Percentiles rank a stretch among this genome's conserved stretches.
Evolutionary conservation across 2,888 invertebrate genomes (phyloP).

Genomic region (Drosophila silvestris): DNA sequence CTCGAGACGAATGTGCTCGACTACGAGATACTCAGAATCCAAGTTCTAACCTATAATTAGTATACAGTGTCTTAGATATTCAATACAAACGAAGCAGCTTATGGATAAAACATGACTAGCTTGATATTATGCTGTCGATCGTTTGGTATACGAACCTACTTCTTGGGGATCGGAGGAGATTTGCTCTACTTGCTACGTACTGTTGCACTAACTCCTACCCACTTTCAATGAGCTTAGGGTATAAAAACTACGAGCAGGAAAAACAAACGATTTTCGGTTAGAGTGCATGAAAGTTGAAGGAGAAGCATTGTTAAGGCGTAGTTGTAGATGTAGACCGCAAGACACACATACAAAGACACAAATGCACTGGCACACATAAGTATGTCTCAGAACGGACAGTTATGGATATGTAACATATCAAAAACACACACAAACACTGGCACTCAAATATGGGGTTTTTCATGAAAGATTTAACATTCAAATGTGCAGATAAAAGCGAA

Average conservation of each 20-base stretch:
- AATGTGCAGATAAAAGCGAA: slow-evolving; percentile 76
- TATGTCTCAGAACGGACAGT: slow-evolving; percentile 49
- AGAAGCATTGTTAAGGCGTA: slow-evolving; percentile 72
- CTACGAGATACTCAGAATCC: not conserved
- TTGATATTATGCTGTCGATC: not conserved
- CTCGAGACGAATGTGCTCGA: not conserved
- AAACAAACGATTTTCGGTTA: slow-evolving; percentile 57
- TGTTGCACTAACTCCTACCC: not conserved
- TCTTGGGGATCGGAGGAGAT: not conserved
- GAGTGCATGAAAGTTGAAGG: slow-evolving; percentile 48
- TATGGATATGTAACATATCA: slow-evolving; percentile 58
- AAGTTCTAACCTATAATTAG: not conserved
- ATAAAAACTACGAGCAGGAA: slow-evolving; percentile 6
- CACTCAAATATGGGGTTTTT: slow-evolving; percentile 74
- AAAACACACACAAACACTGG: slow-evolving; percentile 21
- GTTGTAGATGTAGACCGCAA: slow-evolving; percentile 66
- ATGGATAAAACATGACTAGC: not conserved
- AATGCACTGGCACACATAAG: slow-evolving; percentile 26
- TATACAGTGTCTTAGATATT: not conserved
- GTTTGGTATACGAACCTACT: not conserved
- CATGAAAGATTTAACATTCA: slow-evolving; percentile 85
- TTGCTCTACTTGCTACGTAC: not conserved
- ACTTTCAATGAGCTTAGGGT: not conserved
- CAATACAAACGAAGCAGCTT: not conserved
- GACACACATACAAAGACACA: slow-evolving; percentile 33